Evolutionary conservation across 2,113 vertebrate genomes (phyloP).

Genomic region (Zosterops borbonicus): DNA sequence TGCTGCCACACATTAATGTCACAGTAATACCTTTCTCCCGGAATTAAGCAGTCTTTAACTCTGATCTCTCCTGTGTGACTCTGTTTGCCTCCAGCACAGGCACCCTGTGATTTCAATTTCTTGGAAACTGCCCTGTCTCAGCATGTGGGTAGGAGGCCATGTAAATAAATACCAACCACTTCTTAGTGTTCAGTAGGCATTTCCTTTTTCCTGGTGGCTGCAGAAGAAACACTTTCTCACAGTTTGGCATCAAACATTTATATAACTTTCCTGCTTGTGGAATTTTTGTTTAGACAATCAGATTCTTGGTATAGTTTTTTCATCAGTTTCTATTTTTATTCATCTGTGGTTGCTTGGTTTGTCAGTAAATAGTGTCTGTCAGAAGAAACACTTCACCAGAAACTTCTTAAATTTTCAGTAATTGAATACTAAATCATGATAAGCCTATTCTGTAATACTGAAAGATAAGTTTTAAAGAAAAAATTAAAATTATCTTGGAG

Average conservation of each 20-base stretch:
- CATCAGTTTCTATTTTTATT: slow-evolving; percentile 15
- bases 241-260: slow-evolving; percentile 48
- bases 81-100: background rate
- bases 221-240: slow-evolving; percentile 57
- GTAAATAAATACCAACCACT: slow-evolving; percentile 64
- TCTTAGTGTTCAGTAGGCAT: slow-evolving; percentile 57
- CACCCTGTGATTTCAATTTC: slow-evolving; percentile 39
- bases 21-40: background rate
- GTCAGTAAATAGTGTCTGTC: background rate
- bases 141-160: slow-evolving; percentile 38
- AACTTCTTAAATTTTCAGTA: background rate
- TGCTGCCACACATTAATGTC: background rate
- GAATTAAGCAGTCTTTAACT: background rate
- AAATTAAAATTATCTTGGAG: background rate
- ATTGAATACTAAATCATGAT: background rate
- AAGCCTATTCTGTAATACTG: background rate
- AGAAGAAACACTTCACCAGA: background rate
- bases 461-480: background rate
- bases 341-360: background rate
- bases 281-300: slow-evolving; percentile 38
- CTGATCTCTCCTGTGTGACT: background rate
- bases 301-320: slow-evolving; percentile 25
- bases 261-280: slow-evolving; percentile 22
- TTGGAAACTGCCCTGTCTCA: slow-evolving; percentile 42
- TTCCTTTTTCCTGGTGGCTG: slow-evolving; percentile 57